These are phyloP conservation scores for Platalea minor DNA, from an alignment of 2,797 vertebrate genomes.

Conservation along the genomic window DNA sequence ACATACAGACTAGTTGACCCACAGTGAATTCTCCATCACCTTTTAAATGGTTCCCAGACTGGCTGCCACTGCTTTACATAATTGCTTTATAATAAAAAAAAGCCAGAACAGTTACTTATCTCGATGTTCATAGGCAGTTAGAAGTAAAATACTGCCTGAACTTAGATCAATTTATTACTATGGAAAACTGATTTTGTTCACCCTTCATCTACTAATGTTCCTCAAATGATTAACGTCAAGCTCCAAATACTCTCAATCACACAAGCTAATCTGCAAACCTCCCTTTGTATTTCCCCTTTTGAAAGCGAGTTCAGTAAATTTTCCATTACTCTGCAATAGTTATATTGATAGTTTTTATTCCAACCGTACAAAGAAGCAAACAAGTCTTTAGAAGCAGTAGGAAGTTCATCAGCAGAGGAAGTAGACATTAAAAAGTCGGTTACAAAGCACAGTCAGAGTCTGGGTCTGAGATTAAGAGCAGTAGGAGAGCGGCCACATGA, in stretches of 20 bases:
- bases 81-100: constrained; percentile 23
- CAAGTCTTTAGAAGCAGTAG: constrained; percentile 27
- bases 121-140: background rate
- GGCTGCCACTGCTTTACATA: background rate
- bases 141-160: background rate
- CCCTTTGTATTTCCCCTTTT: background rate
- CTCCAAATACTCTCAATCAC: background rate
- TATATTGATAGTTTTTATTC: constrained; percentile 17
- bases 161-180: background rate
- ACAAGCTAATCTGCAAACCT: constrained; percentile 19
- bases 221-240: background rate
- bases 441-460: constrained; percentile 51
- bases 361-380: constrained; percentile 27
- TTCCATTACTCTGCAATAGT: background rate
- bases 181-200: constrained; percentile 7
- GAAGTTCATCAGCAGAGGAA: constrained; percentile 57
- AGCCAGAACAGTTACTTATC: constrained; percentile 21
- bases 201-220: background rate
- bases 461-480: constrained; percentile 49
- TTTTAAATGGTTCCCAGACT: background rate
- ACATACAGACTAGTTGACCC: background rate
- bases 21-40: background rate
- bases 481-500: constrained; percentile 60
- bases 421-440: constrained; percentile 42
- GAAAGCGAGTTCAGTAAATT: background rate